Conservation (phyloP, 1,140 invertebrate species). For the Amphibalanus amphitrite region DNA sequence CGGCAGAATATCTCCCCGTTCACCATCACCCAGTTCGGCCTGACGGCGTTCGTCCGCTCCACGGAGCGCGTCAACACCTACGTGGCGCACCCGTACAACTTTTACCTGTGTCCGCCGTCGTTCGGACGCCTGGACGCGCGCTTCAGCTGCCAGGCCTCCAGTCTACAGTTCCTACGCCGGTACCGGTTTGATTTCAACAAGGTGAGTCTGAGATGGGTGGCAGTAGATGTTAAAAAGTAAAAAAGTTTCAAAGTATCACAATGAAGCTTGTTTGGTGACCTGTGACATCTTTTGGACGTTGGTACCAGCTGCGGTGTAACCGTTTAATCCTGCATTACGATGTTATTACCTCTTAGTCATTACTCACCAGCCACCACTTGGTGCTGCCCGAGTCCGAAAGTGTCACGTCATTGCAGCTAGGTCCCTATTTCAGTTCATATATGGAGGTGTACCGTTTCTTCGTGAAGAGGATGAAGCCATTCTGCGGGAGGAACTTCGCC, state of each 20-base stretch:
- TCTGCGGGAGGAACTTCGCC: conserved; percentile 24
- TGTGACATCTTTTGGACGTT: conserved; percentile 7
- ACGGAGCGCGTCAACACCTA: conserved; percentile 37
- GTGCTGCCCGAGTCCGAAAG: neutral
- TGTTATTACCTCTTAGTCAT: conserved; percentile 1
- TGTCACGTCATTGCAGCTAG: conserved; percentile 15
- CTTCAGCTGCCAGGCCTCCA: conserved; percentile 41
- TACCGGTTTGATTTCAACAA: conserved; percentile 57
- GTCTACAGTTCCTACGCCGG: conserved; percentile 41
- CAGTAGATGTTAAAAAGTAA: too few relatives aligned
- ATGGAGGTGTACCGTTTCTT: conserved; percentile 45
- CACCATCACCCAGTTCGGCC: conserved; percentile 35
- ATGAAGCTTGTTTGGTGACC: conserved; percentile 8
- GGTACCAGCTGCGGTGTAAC: too few relatives aligned
- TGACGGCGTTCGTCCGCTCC: conserved; percentile 40
- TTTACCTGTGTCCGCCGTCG: conserved; percentile 44
- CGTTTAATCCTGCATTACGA: too few relatives aligned
- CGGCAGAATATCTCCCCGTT: neutral
- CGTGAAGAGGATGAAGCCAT: conserved; percentile 32
- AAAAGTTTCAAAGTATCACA: too few relatives aligned
- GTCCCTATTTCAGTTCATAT: conserved; percentile 37
- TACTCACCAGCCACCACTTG: conserved; percentile 13
- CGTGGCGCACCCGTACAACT: conserved; percentile 39
- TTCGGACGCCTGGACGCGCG: conserved; percentile 37
- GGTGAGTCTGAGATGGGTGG: too few relatives aligned